These are phyloP conservation scores for Hormiphora californensis DNA, from an alignment of 37 sponge, comb jelly and placozoan species.

Conservation along the genomic window DNA sequence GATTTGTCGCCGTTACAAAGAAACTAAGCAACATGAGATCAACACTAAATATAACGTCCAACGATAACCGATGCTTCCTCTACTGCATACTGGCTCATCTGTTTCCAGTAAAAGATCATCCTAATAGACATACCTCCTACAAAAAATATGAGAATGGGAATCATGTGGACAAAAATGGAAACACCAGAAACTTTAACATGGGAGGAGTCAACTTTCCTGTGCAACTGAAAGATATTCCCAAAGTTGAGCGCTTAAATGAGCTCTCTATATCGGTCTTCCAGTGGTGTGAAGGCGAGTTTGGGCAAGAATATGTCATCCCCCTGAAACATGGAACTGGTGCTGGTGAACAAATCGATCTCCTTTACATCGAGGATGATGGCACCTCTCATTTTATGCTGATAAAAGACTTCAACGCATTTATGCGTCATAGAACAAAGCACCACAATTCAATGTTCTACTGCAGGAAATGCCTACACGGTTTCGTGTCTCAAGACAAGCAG, in stretches of 20 bases:
- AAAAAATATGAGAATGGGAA: not conserved
- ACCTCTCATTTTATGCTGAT: slow-evolving; percentile 16
- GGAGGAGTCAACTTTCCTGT: slow-evolving; percentile 34
- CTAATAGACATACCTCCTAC: not conserved
- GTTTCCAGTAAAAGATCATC: not conserved
- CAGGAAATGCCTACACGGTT: slow-evolving; percentile 6
- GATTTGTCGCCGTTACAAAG: not conserved
- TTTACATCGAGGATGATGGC: not conserved
- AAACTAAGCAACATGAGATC: slow-evolving; percentile 39
- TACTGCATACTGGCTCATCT: slow-evolving; percentile 45
- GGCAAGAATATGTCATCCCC: slow-evolving; percentile 10
- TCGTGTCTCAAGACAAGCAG: not conserved
- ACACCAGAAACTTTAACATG: not conserved
- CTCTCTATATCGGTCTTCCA: slow-evolving; percentile 29
- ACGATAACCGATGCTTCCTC: slow-evolving; percentile 13
- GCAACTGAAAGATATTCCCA: not conserved
- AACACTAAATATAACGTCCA: not conserved
- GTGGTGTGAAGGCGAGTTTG: not conserved
- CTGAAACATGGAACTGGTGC: slow-evolving; percentile 21
- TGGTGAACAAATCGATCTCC: slow-evolving; percentile 17
- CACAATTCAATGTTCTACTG: slow-evolving; percentile 39
- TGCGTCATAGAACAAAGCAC: slow-evolving; percentile 12
- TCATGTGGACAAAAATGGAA: no score
- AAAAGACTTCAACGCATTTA: slow-evolving; percentile 32
- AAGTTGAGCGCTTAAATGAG: not conserved